Conservation (phyloP, 2,888 invertebrate genomes). For the Ligdia adustata region DNA sequence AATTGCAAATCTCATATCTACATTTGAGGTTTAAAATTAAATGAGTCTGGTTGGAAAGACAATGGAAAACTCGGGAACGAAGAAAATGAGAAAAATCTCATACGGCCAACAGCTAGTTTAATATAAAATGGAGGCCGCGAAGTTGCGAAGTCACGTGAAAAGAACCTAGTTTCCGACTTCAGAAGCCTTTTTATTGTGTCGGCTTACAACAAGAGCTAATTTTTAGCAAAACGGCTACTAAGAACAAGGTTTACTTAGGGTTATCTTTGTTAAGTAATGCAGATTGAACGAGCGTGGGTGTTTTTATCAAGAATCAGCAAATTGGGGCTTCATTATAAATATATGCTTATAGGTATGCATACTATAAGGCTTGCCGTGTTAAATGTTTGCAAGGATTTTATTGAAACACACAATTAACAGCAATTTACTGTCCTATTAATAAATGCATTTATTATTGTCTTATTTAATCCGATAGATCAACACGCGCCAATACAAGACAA, state of each 20-base stretch:
- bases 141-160: constrained; percentile 54
- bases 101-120: constrained; percentile 33
- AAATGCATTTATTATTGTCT: no score
- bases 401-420: no score
- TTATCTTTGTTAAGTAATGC: constrained; percentile 10
- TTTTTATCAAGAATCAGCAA: constrained; percentile 6
- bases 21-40: not conserved
- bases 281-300: not conserved
- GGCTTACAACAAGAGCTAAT: constrained; percentile 52
- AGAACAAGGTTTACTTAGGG: constrained; percentile 24
- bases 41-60: constrained; percentile 30
- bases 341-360: no score
- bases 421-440: no score
- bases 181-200: constrained; percentile 43
- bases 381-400: no score
- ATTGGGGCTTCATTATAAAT: not conserved
- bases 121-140: constrained; percentile 44
- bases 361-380: no score
- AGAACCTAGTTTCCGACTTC: constrained; percentile 30
- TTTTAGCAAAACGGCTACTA: constrained; percentile 33
- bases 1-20: not conserved
- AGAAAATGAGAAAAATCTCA: constrained; percentile 34
- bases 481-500: no score
- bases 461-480: no score
- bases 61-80: constrained; percentile 34